These are phyloP conservation scores for Latrodectus elegans DNA, from an alignment of 2,888 invertebrate species.

Conservation along the genomic window DNA sequence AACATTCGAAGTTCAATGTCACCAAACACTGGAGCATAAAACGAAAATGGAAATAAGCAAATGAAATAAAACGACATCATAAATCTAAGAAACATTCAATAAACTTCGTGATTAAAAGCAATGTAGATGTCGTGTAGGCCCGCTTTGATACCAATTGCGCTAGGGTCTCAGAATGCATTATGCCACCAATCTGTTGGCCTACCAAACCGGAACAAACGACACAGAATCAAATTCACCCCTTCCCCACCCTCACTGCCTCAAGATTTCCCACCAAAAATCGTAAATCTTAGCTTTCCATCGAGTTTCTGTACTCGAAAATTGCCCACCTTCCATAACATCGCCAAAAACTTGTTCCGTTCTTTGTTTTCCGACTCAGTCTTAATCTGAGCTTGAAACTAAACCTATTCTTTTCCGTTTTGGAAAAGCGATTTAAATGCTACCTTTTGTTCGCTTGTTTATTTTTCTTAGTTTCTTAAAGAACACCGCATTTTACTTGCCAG, in stretches of 20 bases:
- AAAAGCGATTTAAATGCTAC: constrained; percentile 2
- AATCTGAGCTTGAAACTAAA: constrained; percentile 11
- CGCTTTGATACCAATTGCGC: neutral
- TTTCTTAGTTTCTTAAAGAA: neutral
- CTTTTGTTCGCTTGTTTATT: neutral
- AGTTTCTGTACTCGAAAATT: constrained; percentile 1
- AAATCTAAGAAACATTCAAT: neutral
- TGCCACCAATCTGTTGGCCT: neutral
- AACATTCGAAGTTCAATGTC: neutral
- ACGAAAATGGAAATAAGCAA: neutral
- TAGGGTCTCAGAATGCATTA: neutral
- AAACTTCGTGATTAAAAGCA: constrained; percentile 5
- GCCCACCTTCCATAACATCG: neutral
- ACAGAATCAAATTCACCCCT: constrained; percentile 6
- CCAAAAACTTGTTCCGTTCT: constrained; percentile 5
- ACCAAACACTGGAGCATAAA: neutral
- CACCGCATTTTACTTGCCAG: neutral
- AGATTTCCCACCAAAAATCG: constrained; percentile 33
- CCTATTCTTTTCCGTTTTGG: neutral
- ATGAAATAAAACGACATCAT: no score
- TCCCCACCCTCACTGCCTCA: constrained; percentile 3
- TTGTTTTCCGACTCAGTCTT: neutral
- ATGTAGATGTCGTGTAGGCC: neutral
- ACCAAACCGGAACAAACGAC: constrained; percentile 36
- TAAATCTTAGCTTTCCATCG: constrained; percentile 26